These are phyloP conservation scores for Hystrix cristata DNA, from an alignment of 2,113 vertebrate species.

Conservation along the genomic window DNA sequence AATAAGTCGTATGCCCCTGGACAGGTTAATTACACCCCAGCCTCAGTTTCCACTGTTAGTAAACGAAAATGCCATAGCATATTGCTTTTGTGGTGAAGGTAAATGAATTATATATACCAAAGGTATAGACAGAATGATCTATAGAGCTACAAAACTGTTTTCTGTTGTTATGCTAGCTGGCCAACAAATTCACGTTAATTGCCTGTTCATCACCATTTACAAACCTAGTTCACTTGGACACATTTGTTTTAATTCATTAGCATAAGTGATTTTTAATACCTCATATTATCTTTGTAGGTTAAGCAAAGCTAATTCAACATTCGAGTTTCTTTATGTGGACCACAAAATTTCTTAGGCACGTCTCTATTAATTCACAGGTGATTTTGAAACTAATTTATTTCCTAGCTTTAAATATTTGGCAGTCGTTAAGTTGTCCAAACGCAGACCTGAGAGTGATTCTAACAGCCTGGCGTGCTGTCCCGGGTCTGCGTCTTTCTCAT, in stretches of 20 bases:
- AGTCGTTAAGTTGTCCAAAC: neutral
- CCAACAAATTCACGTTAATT: neutral
- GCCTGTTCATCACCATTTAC: neutral
- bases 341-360: neutral
- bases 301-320: neutral
- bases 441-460: fast-evolving
- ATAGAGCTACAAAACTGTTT: neutral
- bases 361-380: neutral
- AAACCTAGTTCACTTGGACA: neutral
- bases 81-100: neutral
- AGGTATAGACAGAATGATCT: neutral
- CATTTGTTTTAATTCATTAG: neutral
- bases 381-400: neutral
- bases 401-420: neutral
- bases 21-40: neutral
- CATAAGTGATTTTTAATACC: neutral
- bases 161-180: neutral
- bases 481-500: neutral
- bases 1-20: neutral
- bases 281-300: neutral
- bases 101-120: neutral
- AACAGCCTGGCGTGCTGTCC: neutral
- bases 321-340: neutral
- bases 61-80: neutral
- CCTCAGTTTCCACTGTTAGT: neutral